phyloP scores from a whole-genome alignment of 2,797 vertebrate genomes.

The Chelon labrosus region DNA sequence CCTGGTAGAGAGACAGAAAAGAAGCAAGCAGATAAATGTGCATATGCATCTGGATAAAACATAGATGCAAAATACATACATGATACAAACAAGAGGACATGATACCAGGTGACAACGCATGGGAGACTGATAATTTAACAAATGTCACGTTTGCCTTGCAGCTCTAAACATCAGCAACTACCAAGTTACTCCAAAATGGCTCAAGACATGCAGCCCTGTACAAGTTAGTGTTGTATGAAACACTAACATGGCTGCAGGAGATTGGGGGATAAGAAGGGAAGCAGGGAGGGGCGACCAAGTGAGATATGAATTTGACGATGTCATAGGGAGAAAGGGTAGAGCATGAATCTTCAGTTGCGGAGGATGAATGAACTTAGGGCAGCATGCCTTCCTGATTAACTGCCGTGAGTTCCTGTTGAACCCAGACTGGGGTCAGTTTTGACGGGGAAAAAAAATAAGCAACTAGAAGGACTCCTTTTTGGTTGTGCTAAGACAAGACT shows the following conservation, averaged over 20 bases:
- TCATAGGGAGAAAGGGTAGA: slow-evolving; percentile 20
- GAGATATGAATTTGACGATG: slow-evolving; percentile 17
- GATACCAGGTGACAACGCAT: no score
- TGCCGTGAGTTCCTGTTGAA: slow-evolving; percentile 73
- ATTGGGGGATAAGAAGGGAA: not conserved
- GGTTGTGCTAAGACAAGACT: slow-evolving; percentile 58
- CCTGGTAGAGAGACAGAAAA: no score
- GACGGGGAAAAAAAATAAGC: slow-evolving; percentile 25
- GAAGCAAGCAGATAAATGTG: no score
- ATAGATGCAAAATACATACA: no score
- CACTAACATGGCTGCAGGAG: not conserved
- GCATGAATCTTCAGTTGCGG: slow-evolving; percentile 55
- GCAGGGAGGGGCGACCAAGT: not conserved
- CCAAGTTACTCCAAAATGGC: not conserved
- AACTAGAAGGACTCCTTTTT: slow-evolving; percentile 66
- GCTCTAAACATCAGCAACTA: not conserved
- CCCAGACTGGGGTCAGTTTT: slow-evolving; percentile 61
- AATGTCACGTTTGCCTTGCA: not conserved
- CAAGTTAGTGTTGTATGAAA: not conserved
- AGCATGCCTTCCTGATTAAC: slow-evolving; percentile 80
- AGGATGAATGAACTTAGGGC: slow-evolving; percentile 67
- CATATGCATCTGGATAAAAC: no score
- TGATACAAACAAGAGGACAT: no score
- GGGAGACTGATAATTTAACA: no score
- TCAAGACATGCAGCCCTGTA: not conserved